Percentiles rank a stretch among this genome's conserved stretches.
These are phyloP conservation scores for Papilio demoleus DNA, from an alignment of 2,888 invertebrate genomes.

Conservation along the genomic window DNA sequence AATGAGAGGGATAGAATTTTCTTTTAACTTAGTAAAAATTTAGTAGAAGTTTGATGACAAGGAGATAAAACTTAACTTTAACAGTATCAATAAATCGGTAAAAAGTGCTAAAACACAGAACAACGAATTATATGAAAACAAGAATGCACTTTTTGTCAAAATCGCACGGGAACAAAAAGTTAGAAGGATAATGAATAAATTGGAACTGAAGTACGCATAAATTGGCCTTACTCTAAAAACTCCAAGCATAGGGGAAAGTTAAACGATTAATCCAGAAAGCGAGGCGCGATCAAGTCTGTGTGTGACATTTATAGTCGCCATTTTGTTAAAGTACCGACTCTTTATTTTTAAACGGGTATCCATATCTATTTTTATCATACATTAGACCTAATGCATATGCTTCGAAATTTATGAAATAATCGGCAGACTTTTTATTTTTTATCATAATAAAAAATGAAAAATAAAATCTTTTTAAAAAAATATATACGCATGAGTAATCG, in stretches of 20 bases:
- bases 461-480: not conserved
- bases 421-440: not conserved
- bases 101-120: not conserved
- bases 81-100: no score
- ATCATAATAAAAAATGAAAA: not conserved
- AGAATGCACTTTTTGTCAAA: not conserved
- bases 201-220: not conserved
- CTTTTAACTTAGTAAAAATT: no score
- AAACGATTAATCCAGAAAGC: slow-evolving; percentile 13
- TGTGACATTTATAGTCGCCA: slow-evolving; percentile 27
- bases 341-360: not conserved
- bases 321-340: not conserved
- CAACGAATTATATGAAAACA: not conserved
- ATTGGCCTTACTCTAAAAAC: slow-evolving; percentile 20
- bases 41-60: no score
- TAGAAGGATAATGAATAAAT: slow-evolving; percentile 25
- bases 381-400: no score
- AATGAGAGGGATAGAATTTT: no score
- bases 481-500: not conserved
- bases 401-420: no score
- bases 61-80: no score
- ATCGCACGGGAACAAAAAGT: not conserved
- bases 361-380: no score
- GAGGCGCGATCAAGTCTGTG: slow-evolving; percentile 17
- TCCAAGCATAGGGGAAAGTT: slow-evolving; percentile 20